These are phyloP conservation scores for Podargus strigoides DNA, from an alignment of 2,797 vertebrate species.

Conservation along the genomic window DNA sequence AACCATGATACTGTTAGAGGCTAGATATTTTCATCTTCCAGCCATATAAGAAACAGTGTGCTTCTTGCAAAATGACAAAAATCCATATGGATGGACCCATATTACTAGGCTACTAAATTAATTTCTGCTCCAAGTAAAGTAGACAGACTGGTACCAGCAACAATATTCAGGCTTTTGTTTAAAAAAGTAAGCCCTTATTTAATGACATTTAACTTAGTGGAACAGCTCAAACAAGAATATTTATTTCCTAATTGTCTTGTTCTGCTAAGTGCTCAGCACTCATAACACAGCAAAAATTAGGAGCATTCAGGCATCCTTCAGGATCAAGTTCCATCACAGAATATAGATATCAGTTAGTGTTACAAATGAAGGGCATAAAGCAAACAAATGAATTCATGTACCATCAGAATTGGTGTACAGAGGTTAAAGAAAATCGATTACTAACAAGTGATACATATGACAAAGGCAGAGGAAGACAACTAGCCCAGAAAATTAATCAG, in stretches of 20 bases:
- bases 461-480: slow-evolving; percentile 59
- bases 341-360: slow-evolving; percentile 22
- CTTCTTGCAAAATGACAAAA: background rate
- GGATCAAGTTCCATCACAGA: background rate
- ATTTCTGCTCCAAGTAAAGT: background rate
- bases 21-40: background rate
- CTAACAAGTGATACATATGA: slow-evolving; percentile 64
- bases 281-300: background rate
- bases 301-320: background rate
- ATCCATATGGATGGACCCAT: background rate
- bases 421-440: slow-evolving; percentile 72
- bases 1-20: background rate
- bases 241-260: slow-evolving; percentile 3
- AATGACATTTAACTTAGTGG: background rate
- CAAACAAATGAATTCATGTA: slow-evolving; percentile 60
- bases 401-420: slow-evolving; percentile 23
- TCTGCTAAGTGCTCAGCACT: background rate
- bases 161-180: background rate
- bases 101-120: background rate
- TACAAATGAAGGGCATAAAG: slow-evolving; percentile 50
- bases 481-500: slow-evolving; percentile 61
- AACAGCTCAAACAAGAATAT: background rate
- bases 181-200: background rate
- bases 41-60: background rate
- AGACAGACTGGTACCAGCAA: background rate